Evolutionary conservation across 2,797 vertebrate genomes (phyloP), one percentile per base, ranked within the genome.

Genomic region (Crossoptilon crossoptilon): DNA sequence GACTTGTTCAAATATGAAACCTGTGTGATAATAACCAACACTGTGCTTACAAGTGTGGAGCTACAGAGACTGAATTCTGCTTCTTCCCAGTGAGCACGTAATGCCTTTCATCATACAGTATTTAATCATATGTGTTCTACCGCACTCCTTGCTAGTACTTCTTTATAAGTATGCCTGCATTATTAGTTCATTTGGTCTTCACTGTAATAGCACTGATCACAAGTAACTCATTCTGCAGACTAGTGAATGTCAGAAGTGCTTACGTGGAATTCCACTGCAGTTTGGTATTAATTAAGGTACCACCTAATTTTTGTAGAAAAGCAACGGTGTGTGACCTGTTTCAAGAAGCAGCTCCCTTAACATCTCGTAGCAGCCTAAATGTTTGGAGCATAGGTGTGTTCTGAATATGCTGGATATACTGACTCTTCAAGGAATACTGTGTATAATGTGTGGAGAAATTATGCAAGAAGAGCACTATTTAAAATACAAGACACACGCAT

Each of bases 171-270:
- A 83, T 96, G 89, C 93, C 93, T 91, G 95, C 87, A 84, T 96
- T 97, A 97, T 97, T 97, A 97, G 97, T 96, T 97, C 94, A 96
- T 97, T 96, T 86, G 83, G 73, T 96, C 97, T 97, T 97, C 96
- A 91, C 68, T 93, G 94, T 96, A 96, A 97, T 96, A 97, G 90
- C 86, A 96, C 89, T 87, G 95, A 96, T 97, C 91, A 63, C 94
- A 96, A 97, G 97, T 96, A 98, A 97, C 95, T 97, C 91, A 79
- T 97, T 97, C 96, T 73, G 67, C 84, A 96, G 96, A 96, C 96
- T 82, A 80, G 63, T 77, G 82, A 93, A 90, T 93, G 94, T 93
- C 55, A 31, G 91, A 93, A 96, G 95, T 95, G 84, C 90, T 97
- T 96, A 73, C 90, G 91, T 51, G 88, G 91, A 97, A 97, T 97